Percentiles rank a stretch among this genome's conserved stretches.
Conservation (phyloP, 2,797 vertebrate genomes). For the Eidolon dupreanum region DNA sequence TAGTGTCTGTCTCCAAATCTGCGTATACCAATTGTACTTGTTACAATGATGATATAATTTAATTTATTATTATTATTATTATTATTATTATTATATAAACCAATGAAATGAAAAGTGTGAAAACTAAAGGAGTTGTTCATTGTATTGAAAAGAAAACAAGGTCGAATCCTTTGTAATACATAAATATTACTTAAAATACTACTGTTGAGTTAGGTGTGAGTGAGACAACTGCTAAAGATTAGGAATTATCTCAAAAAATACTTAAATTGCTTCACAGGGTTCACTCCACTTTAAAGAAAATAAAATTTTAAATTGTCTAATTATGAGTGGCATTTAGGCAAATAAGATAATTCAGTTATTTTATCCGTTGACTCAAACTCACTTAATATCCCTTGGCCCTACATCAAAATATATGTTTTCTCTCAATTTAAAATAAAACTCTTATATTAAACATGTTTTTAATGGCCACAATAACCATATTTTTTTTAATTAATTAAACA, state of each 20-base stretch:
- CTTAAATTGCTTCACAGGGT: not conserved
- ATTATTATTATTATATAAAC: not conserved
- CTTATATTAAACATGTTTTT: not conserved
- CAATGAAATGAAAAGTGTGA: not conserved
- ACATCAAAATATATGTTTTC: not conserved
- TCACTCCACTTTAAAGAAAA: conserved; percentile 16
- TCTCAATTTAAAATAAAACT: conserved; percentile 29
- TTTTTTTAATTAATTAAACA: not conserved
- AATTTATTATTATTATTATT: not conserved
- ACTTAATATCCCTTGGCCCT: not conserved
- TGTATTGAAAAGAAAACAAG: not conserved
- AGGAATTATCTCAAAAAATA: not conserved
- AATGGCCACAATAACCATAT: not conserved
- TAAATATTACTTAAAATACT: not conserved
- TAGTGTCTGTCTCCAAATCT: not conserved
- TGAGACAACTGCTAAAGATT: not conserved
- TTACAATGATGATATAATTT: not conserved
- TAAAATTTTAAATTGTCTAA: not conserved
- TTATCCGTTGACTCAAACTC: not conserved
- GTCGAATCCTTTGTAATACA: not conserved
- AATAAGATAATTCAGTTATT: not conserved
- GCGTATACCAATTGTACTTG: not conserved
- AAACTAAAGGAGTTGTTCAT: not conserved
- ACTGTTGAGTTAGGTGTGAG: not conserved
- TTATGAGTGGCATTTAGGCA: not conserved